Base-by-base conservation (phyloP, 2,113 vertebrate genomes). In the Zapus hudsonius region DNA sequence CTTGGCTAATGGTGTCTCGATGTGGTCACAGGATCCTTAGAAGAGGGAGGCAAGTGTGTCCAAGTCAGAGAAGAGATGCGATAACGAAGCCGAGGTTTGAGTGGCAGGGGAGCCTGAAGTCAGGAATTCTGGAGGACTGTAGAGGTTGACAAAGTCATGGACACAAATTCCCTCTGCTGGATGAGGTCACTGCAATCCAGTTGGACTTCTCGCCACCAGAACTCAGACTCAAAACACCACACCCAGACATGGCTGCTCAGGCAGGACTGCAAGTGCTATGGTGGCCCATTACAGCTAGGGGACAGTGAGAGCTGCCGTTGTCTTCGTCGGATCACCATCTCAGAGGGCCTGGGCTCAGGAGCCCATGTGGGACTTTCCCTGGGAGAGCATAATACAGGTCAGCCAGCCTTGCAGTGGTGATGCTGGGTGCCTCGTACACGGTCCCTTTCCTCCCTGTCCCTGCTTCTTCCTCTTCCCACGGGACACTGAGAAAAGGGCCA, bases 251-350 rank as follows among this genome's bases (percentile, higher is more conserved):
- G 0, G 11, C 57, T 47, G 55, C 83, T n/a, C n/a, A n/a, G n/a
- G n/a, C n/a, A n/a, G n/a, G 33, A 22, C 22, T 11, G 40, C 7
- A 55, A 25, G 13, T 0, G 0, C 0, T 0, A 15, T 16, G 10
- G 10, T 2, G 29, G 57, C 52, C 64, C 25, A 25, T 20, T 10
- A 17, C 59, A 33, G 25, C 5, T 15, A 25, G 22, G 20, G 2
- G 22, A n/a, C n/a, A n/a, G n/a, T n/a, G n/a, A n/a, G n/a, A n/a
- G n/a, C n/a, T n/a, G n/a, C n/a, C n/a, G n/a, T n/a, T n/a, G n/a
- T n/a, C 72, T 23, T 67, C 61, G 40, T 17, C 31, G 29, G 17
- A 42, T 80, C 36, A 86, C 17, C 4, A 10, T 25, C 52, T 36
- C 20, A 73, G 72, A 15, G n/a, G 66, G n/a, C 44, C 31, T 29